Percentiles rank a stretch among this genome's conserved stretches.
phyloP scores from a whole-genome alignment of 2,888 invertebrate genomes.

The Geophilus truncorum region DNA sequence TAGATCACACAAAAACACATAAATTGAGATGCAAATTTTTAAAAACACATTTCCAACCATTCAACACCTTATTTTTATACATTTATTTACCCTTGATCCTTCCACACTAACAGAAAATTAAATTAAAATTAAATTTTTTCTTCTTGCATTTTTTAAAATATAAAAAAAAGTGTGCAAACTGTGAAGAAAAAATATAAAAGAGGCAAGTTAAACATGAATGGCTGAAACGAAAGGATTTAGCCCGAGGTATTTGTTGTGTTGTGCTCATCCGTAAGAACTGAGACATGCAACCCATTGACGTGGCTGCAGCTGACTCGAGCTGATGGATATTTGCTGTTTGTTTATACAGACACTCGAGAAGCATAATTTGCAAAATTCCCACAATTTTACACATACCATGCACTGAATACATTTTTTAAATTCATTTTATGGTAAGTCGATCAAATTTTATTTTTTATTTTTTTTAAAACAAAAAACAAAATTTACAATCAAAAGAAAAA shows the following conservation, averaged over 20 bases:
- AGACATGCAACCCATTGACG: slow-evolving; percentile 20
- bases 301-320: slow-evolving; percentile 21
- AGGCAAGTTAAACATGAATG: background rate
- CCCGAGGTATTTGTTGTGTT: slow-evolving; percentile 23
- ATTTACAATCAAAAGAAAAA: background rate
- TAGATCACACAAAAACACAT: background rate
- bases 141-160: too few species aligned
- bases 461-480: background rate
- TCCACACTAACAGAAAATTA: too few species aligned
- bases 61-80: too few species aligned
- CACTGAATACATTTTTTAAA: background rate
- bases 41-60: too few species aligned
- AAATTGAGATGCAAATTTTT: too few species aligned
- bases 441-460: background rate
- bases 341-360: background rate
- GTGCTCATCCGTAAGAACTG: background rate
- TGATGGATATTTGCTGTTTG: background rate
- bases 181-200: background rate
- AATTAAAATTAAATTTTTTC: too few species aligned
- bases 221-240: slow-evolving; percentile 10
- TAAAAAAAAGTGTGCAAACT: background rate
- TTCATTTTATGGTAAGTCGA: background rate
- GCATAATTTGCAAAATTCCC: background rate
- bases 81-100: too few species aligned
- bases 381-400: background rate